A percentile compares a stretch with the other conserved stretches of the same genome.
These are phyloP conservation scores for Delia radicum DNA, from an alignment of 1,140 invertebrate genomes.

Conservation along the genomic window DNA sequence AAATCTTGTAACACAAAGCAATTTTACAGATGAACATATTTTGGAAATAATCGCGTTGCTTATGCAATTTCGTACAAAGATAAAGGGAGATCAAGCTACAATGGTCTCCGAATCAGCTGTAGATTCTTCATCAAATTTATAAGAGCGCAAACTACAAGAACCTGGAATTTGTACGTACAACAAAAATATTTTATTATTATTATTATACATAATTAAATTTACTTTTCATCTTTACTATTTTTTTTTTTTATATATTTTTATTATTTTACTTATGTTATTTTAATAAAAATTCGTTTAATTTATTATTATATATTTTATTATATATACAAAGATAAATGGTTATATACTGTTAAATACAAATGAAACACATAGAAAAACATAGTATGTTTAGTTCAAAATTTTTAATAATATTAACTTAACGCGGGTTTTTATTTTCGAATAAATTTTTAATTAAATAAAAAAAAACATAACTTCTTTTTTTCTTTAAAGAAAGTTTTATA, in stretches of 20 bases:
- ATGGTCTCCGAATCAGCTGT: slow-evolving; percentile 48
- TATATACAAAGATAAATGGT: not conserved
- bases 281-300: slow-evolving; percentile 15
- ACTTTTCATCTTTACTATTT: too few species aligned
- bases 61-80: slow-evolving; percentile 32
- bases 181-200: slow-evolving; percentile 1
- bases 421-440: slow-evolving; percentile 17
- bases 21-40: slow-evolving; percentile 38
- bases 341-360: not conserved
- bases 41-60: slow-evolving; percentile 45
- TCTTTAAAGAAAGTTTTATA: too few species aligned
- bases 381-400: not conserved
- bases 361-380: not conserved
- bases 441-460: slow-evolving; percentile 14
- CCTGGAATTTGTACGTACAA: slow-evolving; percentile 11
- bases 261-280: slow-evolving; percentile 14
- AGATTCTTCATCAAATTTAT: slow-evolving; percentile 51
- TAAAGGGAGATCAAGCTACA: slow-evolving; percentile 30
- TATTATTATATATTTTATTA: slow-evolving; percentile 8
- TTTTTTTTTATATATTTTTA: not conserved
- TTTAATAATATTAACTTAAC: not conserved
- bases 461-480: too few species aligned
- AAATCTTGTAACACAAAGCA: slow-evolving; percentile 37
- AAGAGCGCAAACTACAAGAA: slow-evolving; percentile 3
- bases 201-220: not conserved